Evolutionary conservation across 2,797 vertebrate species (phyloP).

Genomic region (Alcedo atthis): DNA sequence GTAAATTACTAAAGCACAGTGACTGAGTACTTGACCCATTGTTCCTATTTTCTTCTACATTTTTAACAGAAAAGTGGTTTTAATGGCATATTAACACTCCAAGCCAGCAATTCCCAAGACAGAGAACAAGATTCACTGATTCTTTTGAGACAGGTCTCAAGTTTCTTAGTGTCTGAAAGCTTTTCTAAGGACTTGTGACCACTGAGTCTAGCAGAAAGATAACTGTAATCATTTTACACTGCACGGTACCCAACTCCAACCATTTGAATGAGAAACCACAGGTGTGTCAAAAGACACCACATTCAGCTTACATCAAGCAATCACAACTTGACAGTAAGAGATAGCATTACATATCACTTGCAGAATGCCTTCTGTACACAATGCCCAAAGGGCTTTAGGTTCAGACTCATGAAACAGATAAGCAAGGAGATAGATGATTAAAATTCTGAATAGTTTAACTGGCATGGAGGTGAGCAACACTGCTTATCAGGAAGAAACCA

Average conservation of each 20-base stretch:
- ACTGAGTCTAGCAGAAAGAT: neutral
- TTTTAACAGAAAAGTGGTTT: neutral
- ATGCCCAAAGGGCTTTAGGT: neutral
- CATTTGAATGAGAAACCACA: neutral
- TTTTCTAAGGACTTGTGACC: neutral
- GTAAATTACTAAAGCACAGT: neutral
- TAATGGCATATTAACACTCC: neutral
- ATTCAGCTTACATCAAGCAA: neutral
- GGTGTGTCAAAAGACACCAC: neutral
- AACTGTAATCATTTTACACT: neutral
- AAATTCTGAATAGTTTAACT: neutral
- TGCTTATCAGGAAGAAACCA: neutral
- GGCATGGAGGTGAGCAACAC: neutral
- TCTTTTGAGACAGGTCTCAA: neutral
- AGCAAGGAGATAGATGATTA: neutral
- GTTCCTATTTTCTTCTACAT: neutral
- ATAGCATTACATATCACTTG: neutral
- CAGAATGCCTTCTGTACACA: neutral
- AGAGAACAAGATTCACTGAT: neutral
- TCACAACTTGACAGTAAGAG: neutral
- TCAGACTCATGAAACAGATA: neutral
- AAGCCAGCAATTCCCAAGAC: neutral
- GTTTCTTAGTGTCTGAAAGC: neutral
- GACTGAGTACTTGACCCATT: neutral
- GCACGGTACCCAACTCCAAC: accelerated